Evolutionary conservation across 2,888 invertebrate genomes (phyloP).

Genomic region (Ennomos quercinarius): DNA sequence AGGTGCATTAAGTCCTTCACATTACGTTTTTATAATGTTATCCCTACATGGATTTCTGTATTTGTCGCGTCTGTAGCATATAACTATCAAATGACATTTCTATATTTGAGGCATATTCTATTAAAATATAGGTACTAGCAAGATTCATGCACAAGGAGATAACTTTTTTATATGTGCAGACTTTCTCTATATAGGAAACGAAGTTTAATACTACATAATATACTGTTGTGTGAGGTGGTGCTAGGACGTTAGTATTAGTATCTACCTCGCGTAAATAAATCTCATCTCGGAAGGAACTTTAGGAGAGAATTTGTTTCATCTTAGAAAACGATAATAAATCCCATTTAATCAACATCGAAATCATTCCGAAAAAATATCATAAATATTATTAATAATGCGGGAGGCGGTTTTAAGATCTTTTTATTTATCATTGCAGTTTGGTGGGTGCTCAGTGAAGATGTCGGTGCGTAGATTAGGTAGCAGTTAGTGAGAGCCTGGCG

Average conservation of each 20-base stretch:
- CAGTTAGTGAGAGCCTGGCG: conserved; percentile 11
- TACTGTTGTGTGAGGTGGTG: too few relatives aligned
- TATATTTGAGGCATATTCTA: conserved; percentile 37
- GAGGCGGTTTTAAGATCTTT: conserved; percentile 28
- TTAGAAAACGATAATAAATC: background rate
- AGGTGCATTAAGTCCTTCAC: conserved; percentile 71
- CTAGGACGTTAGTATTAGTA: too few relatives aligned
- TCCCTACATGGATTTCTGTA: conserved; percentile 59
- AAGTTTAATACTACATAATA: too few relatives aligned
- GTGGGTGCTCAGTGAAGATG: conserved; percentile 59
- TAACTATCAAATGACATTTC: conserved; percentile 32
- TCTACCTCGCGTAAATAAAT: too few relatives aligned
- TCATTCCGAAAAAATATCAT: conserved; percentile 31
- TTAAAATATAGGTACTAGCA: too few relatives aligned
- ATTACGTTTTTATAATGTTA: conserved; percentile 62
- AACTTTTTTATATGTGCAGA: too few relatives aligned
- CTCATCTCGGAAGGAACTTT: too few relatives aligned
- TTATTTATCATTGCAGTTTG: conserved; percentile 30
- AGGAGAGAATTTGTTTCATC: too few relatives aligned
- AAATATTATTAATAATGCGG: conserved; percentile 36
- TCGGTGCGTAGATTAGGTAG: conserved; percentile 45
- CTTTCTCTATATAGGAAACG: too few relatives aligned
- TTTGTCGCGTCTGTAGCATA: conserved; percentile 31
- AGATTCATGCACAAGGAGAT: too few relatives aligned
- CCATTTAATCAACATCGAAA: conserved; percentile 27